A percentile compares a stretch with the other conserved stretches of the same genome.
Evolutionary conservation across 2,797 vertebrate genomes (phyloP).

Genomic region (Poliocrania exsul): DNA sequence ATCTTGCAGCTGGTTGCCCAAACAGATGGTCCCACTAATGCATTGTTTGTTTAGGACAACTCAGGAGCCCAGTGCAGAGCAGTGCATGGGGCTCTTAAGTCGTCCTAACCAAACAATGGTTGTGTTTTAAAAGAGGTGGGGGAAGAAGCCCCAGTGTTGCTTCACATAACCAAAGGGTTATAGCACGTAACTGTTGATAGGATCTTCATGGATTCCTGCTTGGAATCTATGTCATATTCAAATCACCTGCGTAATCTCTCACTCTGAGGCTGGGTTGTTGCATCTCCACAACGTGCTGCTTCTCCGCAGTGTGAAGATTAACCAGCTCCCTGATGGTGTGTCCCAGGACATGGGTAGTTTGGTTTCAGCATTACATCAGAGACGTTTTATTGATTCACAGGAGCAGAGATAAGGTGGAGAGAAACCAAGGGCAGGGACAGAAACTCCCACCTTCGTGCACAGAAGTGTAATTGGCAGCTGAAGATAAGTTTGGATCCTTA

Average conservation of each 20-base stretch:
- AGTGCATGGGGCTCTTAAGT: not conserved
- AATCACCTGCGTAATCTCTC: not conserved
- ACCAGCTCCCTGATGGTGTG: not conserved
- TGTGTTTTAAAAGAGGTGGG: not conserved
- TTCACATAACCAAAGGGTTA: not conserved
- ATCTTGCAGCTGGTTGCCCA: slow-evolving; percentile 23
- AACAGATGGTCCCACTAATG: slow-evolving; percentile 4
- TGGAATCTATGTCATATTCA: not conserved
- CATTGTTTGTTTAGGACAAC: not conserved
- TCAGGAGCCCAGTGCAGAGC: not conserved
- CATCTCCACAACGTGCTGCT: not conserved
- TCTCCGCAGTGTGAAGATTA: not conserved
- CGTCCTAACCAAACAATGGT: not conserved
- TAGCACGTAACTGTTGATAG: not conserved
- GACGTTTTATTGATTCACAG: not conserved
- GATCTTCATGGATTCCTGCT: not conserved
- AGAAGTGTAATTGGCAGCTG: not conserved
- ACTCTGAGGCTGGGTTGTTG: not conserved
- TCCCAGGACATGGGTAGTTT: not conserved
- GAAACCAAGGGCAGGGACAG: not conserved
- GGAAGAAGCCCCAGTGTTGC: not conserved
- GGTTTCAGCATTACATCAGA: not conserved
- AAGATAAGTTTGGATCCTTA: not conserved
- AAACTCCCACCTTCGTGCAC: not conserved
- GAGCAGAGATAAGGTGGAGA: not conserved